These are phyloP conservation scores for Alosa alosa DNA, from an alignment of 2,113 vertebrate species.

Conservation along the genomic window DNA sequence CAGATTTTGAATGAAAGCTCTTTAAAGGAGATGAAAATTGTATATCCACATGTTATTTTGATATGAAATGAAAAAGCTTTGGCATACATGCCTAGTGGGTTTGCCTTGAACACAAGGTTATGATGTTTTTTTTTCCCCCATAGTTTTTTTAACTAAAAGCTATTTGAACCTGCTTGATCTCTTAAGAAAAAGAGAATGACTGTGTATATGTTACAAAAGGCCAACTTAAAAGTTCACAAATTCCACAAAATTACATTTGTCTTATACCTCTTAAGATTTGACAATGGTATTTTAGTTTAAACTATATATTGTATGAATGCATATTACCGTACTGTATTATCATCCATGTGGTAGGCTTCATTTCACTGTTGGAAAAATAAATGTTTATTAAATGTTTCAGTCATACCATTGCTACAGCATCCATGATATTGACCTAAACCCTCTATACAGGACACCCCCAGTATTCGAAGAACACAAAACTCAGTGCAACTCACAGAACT, in stretches of 20 bases:
- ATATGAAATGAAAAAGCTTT: not conserved
- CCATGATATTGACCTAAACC: too few species aligned
- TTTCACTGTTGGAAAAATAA: too few species aligned
- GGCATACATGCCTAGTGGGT: not conserved
- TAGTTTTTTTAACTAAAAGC: not conserved
- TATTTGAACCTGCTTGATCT: not conserved
- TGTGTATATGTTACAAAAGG: not conserved
- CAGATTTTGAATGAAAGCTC: not conserved
- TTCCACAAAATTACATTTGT: too few species aligned
- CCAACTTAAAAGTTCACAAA: not conserved
- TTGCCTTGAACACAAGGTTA: not conserved
- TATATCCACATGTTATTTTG: not conserved
- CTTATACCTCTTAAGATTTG: too few species aligned
- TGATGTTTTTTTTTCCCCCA: too few species aligned
- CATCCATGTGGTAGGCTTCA: too few species aligned
- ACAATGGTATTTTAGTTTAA: too few species aligned
- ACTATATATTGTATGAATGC: too few species aligned
- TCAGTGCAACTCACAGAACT: not conserved
- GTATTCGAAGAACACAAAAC: not conserved
- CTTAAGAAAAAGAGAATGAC: not conserved
- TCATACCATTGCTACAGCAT: too few species aligned
- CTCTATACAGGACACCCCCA: too few species aligned
- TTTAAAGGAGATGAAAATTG: not conserved
- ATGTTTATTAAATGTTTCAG: too few species aligned
- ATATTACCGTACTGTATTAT: too few species aligned